Evolutionary conservation across 2,797 vertebrate species (phyloP), one percentile per base, ranked within the genome.

Genomic region (Sorex maritimensis): DNA sequence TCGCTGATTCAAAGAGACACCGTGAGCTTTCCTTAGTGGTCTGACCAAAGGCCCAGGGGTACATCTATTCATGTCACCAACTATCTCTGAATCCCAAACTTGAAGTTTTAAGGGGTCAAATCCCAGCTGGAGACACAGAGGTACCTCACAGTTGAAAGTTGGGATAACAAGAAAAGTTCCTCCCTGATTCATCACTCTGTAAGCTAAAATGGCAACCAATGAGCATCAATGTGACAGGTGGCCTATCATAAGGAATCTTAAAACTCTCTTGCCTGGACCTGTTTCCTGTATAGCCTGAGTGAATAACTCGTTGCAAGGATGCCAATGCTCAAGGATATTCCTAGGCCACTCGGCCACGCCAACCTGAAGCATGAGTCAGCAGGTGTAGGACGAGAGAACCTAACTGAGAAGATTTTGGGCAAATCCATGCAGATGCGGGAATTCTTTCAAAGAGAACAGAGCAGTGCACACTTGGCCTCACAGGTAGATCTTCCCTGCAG

Each of bases 201-300:
- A 26, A 63, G 67, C 61, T 69, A 88, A 92, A 81, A 91, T 67
- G 80, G 90, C 0, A 0, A 41, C 88, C 80, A 89, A 63, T 61
- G 91, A 92, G 81, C 68, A 90, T 93, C 86, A 94, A 85, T 94
- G 89, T 75, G 71, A 73, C 91, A 77, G 46, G 72, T 21, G 26
- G 67, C 87, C 41, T 44, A 44, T 44, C 84, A 83, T 5, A 21
- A 86, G 86, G 80, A 87, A 75, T 73, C 94, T 93, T 90, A 91
- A 95, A 95, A 93, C 80, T 88, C 72, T 44, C 65, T 24, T 87
- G 90, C 72, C 79, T 89, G 23, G 69, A 77, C 81, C 92, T 93
- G 46, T 81, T 88, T 95, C 80, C 94, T 67, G 23, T 21, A 46
- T 46, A 72, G 41, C 34, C 30, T 68, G 46, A 61, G 69, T 88